Conservation (phyloP, 2,888 invertebrate species). For the Lycia hirtaria region DNA sequence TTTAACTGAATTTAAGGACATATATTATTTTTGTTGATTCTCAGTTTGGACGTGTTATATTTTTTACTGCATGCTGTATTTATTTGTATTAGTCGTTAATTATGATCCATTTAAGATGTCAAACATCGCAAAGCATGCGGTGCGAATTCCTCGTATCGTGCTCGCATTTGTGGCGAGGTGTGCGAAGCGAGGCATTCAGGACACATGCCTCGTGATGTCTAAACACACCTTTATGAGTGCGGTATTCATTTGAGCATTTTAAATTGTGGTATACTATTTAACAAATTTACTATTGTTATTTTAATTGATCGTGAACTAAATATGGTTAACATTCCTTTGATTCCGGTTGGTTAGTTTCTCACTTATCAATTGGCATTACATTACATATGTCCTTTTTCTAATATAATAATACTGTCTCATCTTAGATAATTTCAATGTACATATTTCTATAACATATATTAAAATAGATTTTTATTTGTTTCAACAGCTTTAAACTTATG, state of each 20-base stretch:
- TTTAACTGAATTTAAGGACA: conserved; percentile 3
- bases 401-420: not conserved
- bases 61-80: conserved; percentile 10
- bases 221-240: not conserved
- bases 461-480: conserved; percentile 1
- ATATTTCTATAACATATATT: not conserved
- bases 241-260: conserved; percentile 3
- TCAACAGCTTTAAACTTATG: conserved; percentile 3
- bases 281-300: conserved; percentile 17
- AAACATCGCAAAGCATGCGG: too few relatives aligned
- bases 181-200: too few relatives aligned
- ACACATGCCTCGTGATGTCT: too few relatives aligned
- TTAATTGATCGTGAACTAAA: conserved; percentile 25
- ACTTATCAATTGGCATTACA: conserved; percentile 11
- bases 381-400: not conserved
- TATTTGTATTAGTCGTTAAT: conserved; percentile 1
- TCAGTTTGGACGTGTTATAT: conserved; percentile 4
- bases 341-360: conserved; percentile 15
- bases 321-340: conserved; percentile 40
- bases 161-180: too few relatives aligned
- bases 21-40: conserved; percentile 1
- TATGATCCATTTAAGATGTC: too few relatives aligned
- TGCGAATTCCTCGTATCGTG: too few relatives aligned
- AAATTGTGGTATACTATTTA: not conserved
- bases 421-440: conserved; percentile 8